Base-by-base conservation (phyloP, 2,113 vertebrate species). In the Heterocephalus glaber region DNA sequence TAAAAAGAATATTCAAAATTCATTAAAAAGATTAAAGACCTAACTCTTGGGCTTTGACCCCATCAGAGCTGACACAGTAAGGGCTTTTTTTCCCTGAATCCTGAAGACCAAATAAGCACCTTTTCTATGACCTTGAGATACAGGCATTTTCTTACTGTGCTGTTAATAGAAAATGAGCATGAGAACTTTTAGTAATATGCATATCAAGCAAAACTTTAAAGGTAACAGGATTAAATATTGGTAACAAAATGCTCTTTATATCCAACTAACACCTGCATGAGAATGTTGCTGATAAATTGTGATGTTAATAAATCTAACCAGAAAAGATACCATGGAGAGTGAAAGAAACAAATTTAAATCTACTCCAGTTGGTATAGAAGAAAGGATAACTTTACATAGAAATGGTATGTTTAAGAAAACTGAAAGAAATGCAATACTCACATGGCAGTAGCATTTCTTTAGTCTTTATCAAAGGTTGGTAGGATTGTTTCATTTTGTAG, bases 1-100 rank as follows among this genome's bases (percentile, higher is more conserved):
- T 74, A 80, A 97, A 97, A 97, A 88, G 97, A 97, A 95, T 97
- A 96, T 96, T 96, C 85, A 90, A 96, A 96, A 96, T 97, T 95
- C 85, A 95, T 97, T 97, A 96, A 65, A 95, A 94, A 88, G 77
- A 96, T 94, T 97, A 94, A 97, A 96, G 81, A 44, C 10, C 26
- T 92, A 58, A 95, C 70, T 72, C 54, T 89, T 81, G 26, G 95
- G 92, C n/a, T 95, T 93, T 97, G 95, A 95, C 96, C 97, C 52
- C 86, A 97, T 93, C 68, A 96, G 58, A 83, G 35, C 85, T 97
- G 97, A 96, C 89, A 95, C 44, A 74, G 61, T 11, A 7, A 88
- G 47, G 70, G 33, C n/a, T 26, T 93, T 86, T 94, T 26, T 82
- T 41, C 7, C 28, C 24, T 3, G 17, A 96, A 90, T 93, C 44